phyloP scores from a whole-genome alignment of 1,140 invertebrate genomes.

The Saccostrea cuccullata region DNA sequence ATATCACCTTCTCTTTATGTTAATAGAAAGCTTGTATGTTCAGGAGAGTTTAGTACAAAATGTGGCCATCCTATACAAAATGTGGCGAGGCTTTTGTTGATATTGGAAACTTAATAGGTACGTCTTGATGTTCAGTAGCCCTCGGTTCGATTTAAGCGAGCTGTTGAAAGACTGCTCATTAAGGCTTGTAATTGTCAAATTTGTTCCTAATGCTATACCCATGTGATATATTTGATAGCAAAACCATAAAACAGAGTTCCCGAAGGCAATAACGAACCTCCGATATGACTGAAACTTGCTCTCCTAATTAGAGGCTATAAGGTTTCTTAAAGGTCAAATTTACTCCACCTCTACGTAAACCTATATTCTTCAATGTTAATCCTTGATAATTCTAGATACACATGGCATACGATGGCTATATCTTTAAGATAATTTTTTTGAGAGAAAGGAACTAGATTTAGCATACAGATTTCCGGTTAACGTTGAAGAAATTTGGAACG shows the following conservation, averaged over 20 bases:
- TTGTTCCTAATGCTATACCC: constrained; percentile 23
- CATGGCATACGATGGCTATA: not conserved
- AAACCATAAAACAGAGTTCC: constrained; percentile 13
- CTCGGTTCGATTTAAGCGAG: constrained; percentile 32
- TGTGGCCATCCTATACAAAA: constrained; percentile 19
- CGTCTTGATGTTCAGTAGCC: constrained; percentile 5
- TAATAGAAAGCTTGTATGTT: not conserved
- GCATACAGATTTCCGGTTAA: not conserved
- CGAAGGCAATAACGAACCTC: constrained; percentile 15
- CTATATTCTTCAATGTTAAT: constrained; percentile 1
- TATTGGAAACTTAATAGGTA: constrained; percentile 6
- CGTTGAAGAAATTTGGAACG: constrained; percentile 5
- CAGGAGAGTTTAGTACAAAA: not conserved
- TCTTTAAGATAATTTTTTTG: not conserved
- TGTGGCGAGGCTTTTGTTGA: constrained; percentile 2
- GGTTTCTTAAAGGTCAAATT: constrained; percentile 30
- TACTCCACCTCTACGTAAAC: not conserved
- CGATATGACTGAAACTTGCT: constrained; percentile 26
- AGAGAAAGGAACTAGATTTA: not conserved
- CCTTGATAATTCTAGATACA: not conserved
- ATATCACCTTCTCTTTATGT: constrained; percentile 3
- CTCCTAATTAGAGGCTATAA: constrained; percentile 33
- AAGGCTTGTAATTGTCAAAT: constrained; percentile 34
- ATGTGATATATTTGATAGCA: constrained; percentile 25
- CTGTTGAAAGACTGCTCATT: constrained; percentile 30